phyloP scores from a whole-genome alignment of 1,140 invertebrate genomes.

The Halesus radiatus region DNA sequence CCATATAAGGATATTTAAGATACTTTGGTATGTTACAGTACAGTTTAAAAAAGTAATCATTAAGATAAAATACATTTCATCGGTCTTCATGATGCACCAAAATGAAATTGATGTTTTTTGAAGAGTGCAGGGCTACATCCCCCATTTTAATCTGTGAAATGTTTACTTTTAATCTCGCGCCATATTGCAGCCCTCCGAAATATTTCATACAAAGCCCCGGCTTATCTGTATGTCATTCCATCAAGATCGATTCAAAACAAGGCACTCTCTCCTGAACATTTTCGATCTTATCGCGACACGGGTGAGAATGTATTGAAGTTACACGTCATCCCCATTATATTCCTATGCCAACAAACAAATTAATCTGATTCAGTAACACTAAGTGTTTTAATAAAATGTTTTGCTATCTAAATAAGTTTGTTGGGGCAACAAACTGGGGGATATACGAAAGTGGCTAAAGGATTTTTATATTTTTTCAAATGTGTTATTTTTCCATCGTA shows the following conservation, averaged over 20 bases:
- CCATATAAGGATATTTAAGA: too few relatives aligned
- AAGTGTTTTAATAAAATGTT: slow-evolving; percentile 19
- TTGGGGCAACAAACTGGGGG: too few relatives aligned
- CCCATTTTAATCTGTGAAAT: slow-evolving; percentile 56
- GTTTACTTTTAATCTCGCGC: slow-evolving; percentile 56
- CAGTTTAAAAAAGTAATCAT: too few relatives aligned
- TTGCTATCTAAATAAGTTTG: not conserved
- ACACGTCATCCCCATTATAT: slow-evolving; percentile 28
- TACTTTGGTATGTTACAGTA: too few relatives aligned
- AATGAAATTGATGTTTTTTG: slow-evolving; percentile 35
- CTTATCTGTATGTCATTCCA: slow-evolving; percentile 52
- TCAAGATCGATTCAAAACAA: slow-evolving; percentile 46
- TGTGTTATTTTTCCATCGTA: too few relatives aligned
- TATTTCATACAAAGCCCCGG: slow-evolving; percentile 50
- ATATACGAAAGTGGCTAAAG: too few relatives aligned
- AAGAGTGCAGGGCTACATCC: slow-evolving; percentile 35
- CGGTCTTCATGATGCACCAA: not conserved
- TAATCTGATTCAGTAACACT: slow-evolving; percentile 24
- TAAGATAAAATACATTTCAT: too few relatives aligned
- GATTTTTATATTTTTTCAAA: too few relatives aligned
- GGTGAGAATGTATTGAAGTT: slow-evolving; percentile 45
- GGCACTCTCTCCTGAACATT: slow-evolving; percentile 45
- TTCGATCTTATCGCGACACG: slow-evolving; percentile 49
- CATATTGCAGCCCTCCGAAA: slow-evolving; percentile 48
- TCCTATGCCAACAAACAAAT: slow-evolving; percentile 32